These are phyloP conservation scores for Brachionus asplanchnoidis DNA, from an alignment of 1,140 invertebrate genomes.

Conservation along the genomic window DNA sequence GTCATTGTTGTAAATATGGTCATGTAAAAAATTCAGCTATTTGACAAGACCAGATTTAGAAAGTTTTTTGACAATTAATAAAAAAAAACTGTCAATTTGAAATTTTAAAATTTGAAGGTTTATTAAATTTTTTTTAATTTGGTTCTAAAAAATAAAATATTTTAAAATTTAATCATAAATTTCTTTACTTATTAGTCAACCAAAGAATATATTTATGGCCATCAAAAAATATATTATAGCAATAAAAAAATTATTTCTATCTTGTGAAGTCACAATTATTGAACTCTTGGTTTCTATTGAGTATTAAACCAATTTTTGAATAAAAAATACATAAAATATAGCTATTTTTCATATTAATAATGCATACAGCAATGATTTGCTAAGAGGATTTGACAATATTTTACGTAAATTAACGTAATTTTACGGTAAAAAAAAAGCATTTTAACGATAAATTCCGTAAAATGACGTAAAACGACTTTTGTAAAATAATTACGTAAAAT, in stretches of 20 bases:
- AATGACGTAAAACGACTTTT: too few relatives aligned
- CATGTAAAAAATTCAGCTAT: background rate
- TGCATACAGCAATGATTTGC: too few relatives aligned
- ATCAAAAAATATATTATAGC: background rate
- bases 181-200: background rate
- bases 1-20: constrained; percentile 19
- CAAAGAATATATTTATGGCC: background rate
- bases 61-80: background rate
- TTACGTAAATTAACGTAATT: too few relatives aligned
- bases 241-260: background rate
- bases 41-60: background rate
- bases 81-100: background rate
- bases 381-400: too few relatives aligned
- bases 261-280: too few relatives aligned
- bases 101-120: background rate
- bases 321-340: too few relatives aligned
- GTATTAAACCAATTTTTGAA: too few relatives aligned
- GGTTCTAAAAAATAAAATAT: background rate
- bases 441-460: too few relatives aligned
- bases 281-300: too few relatives aligned
- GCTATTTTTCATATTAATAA: too few relatives aligned
- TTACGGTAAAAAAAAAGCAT: too few relatives aligned
- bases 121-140: background rate
- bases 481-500: too few relatives aligned
- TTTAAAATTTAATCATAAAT: background rate